Percentiles rank a stretch among this genome's conserved stretches.
Conservation (phyloP, 2,888 invertebrate species). For the Yponomeuta evonymella region DNA sequence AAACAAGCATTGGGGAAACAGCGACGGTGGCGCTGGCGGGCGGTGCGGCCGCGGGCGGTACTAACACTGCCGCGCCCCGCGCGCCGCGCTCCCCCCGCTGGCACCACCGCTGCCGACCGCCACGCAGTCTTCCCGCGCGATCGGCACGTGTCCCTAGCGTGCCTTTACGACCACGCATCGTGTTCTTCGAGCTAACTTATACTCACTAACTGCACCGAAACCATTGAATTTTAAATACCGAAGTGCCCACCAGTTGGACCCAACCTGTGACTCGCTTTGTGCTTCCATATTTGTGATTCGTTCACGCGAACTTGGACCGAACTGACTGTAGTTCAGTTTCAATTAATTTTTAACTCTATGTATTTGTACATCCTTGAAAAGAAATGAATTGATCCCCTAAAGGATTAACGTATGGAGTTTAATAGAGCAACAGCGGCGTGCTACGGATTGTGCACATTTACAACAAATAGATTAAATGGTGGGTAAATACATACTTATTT, state of each 20-base stretch:
- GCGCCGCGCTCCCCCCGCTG: slow-evolving; percentile 6
- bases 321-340: slow-evolving; percentile 52
- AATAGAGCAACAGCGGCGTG: slow-evolving; percentile 38
- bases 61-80: slow-evolving; percentile 30
- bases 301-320: slow-evolving; percentile 36
- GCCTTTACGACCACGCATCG: slow-evolving; percentile 29
- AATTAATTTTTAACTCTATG: slow-evolving; percentile 64
- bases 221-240: neutral
- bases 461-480: slow-evolving; percentile 61
- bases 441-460: slow-evolving; percentile 45
- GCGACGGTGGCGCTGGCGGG: slow-evolving; percentile 11
- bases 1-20: slow-evolving; percentile 14
- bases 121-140: slow-evolving; percentile 76
- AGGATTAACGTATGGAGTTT: slow-evolving; percentile 42
- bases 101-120: slow-evolving; percentile 57
- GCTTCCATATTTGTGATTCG: slow-evolving; percentile 32
- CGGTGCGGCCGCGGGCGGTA: slow-evolving; percentile 33
- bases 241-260: slow-evolving; percentile 7
- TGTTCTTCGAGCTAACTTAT: slow-evolving; percentile 50
- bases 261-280: slow-evolving; percentile 36
- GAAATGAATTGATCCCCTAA: slow-evolving; percentile 25
- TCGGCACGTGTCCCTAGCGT: slow-evolving; percentile 70
- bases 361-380: slow-evolving; percentile 62
- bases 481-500: slow-evolving; percentile 24
- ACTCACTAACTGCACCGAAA: slow-evolving; percentile 16